Percentiles rank a stretch among this genome's conserved stretches.
Conservation (phyloP, 2,797 vertebrate genomes). For the Galago senegalensis region DNA sequence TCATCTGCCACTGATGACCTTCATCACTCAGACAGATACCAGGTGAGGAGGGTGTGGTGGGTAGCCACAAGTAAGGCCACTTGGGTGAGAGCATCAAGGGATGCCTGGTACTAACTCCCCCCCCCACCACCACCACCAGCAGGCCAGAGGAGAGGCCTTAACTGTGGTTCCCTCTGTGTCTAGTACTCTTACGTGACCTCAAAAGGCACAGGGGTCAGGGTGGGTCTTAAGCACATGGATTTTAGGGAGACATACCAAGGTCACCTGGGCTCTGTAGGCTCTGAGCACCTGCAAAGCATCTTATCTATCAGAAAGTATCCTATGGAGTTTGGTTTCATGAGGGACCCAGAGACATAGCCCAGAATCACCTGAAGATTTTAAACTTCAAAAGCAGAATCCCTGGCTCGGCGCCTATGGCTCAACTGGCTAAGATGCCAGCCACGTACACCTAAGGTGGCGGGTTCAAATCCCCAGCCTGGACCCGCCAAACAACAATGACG, state of each 20-base stretch:
- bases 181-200: neutral
- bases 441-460: too few relatives aligned
- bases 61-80: neutral
- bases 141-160: neutral
- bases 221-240: neutral
- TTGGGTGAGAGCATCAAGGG: neutral
- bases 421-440: too few relatives aligned
- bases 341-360: neutral
- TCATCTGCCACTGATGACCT: slow-evolving; percentile 95
- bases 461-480: too few relatives aligned
- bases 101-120: neutral
- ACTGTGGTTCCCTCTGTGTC: neutral
- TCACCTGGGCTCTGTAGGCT: neutral
- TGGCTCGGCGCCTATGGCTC: too few relatives aligned
- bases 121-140: neutral
- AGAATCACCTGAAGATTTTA: slow-evolving; percentile 51
- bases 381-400: slow-evolving; percentile 13
- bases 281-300: slow-evolving; percentile 37
- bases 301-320: neutral
- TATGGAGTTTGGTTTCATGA: slow-evolving; percentile 5
- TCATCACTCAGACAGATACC: slow-evolving; percentile 99
- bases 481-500: too few relatives aligned
- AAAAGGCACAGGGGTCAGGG: neutral
- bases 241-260: neutral
- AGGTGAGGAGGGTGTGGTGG: slow-evolving; percentile 92